Percentiles rank a stretch among this genome's conserved stretches.
Evolutionary conservation across 2,888 invertebrate species (phyloP).

Genomic region (Pyrrhosoma nymphula): DNA sequence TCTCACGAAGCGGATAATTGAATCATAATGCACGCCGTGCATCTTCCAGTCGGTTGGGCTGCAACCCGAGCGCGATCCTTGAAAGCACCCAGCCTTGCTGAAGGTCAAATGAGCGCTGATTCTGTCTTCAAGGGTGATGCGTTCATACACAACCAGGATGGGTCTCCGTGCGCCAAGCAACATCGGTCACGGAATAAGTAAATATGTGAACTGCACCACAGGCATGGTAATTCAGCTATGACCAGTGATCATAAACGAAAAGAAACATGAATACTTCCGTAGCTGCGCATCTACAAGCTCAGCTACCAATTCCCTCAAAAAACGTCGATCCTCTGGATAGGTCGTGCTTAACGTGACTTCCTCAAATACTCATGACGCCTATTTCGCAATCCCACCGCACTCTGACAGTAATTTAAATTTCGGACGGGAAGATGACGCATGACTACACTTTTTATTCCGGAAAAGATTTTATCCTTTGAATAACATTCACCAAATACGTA

Average conservation of each 20-base stretch:
- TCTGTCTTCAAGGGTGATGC: neutral
- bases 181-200: neutral
- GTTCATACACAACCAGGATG: neutral
- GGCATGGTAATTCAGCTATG: neutral
- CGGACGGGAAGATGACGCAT: no score
- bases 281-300: no score
- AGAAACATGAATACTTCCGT: no score
- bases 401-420: no score
- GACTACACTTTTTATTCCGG: no score
- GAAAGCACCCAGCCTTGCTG: neutral
- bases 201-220: neutral
- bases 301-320: no score
- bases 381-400: no score
- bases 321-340: no score
- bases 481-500: no score
- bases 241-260: neutral
- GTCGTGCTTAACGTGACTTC: no score
- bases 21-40: neutral
- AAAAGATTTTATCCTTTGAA: no score
- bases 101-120: neutral
- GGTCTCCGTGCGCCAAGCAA: neutral
- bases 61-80: neutral
- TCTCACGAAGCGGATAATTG: neutral
- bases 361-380: no score
- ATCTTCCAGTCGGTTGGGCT: neutral